Base-by-base conservation (phyloP, 2,797 vertebrate species). In the Dendrocincla fuliginosa region DNA sequence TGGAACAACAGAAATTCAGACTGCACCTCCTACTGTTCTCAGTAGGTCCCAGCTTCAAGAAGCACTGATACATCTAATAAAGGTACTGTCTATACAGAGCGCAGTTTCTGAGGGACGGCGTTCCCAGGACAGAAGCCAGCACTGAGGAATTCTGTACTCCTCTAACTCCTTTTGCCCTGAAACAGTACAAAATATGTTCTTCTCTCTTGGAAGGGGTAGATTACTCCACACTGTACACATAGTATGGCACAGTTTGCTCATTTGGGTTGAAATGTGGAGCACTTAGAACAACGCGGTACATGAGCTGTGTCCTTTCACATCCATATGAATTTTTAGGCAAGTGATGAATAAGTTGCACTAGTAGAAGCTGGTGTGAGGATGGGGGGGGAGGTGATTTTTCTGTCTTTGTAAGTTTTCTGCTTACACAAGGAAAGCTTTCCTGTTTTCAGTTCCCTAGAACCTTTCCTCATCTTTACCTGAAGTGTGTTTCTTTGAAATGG, bases 41-140 rank as follows among this genome's bases (percentile, higher is more conserved):
- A 99, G 97, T 97, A 99, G 98, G 97, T 97, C 98, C 75, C 99
- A 99, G 97, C 98, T 99, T 84, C 99, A 99, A 75, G 99, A 99
- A 67, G 98, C 98, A 15, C 97, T 99, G 88, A 98, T 99, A 90
- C 98, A 99, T 97, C 98, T 99, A 61, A 99, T 99, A 96, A 98
- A 98, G 98, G 98, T 98, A 96, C 60, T 91, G 91, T 85, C 76
- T 71, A 2, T 76, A 81, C 14, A 75, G 69, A 90, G n/a, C 46
- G 84, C 41, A 7, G 2, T 71, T 80, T 50, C 64, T 88, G n/a
- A 84, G 85, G 82, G 79, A 30, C n/a, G 63, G 87, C 57, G 19
- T 95, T 94, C 47, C 42, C 46, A 93, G 53, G 50, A 56, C 39
- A 70, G 53, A 80, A 85, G 53, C 47, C 47, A 89, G 42, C 78